Evolutionary conservation across 64 coral and sea anemone species (phyloP), one percentile per base, ranked within the genome.

Genomic region (Porites australiensis): DNA sequence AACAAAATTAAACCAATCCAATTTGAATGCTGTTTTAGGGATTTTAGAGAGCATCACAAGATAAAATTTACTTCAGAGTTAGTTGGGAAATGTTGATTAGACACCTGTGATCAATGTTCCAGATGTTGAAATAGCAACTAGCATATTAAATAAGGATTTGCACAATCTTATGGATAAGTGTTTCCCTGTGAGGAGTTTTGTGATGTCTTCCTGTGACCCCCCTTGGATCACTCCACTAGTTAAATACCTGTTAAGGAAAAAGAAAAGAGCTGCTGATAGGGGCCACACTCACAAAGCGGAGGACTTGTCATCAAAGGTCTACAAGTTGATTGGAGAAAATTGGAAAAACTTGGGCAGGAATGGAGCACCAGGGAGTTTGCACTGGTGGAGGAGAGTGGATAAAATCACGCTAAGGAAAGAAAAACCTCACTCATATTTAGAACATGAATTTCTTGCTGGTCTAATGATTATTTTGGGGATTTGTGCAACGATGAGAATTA

Each of bases 301-400:
- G n/a, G n/a, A n/a, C n/a, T n/a, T n/a, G n/a, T n/a, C n/a, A n/a
- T n/a, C n/a, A n/a, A 89, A 77, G 64, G 76, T 89, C 74, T 89
- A 55, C 60, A 89, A 62, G 76, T 77, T 89, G 87, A 64, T 89
- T 77, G 72, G 13, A 62, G 53, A 88, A 61, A 88, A 88, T 72
- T 52, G 85, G 16, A 88, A 8, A 88, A 27, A 27, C 75, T 88
- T 70, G 86, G 71, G 86, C 54, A 47, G 48, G 57, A 88, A 88
- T 75, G 72, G 71, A 62, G 22, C 50, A 73, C 85, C 54, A 49
- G 85, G 85, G 18, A 88, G 67, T 50, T 57, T 58, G 73, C 66
- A 87, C 27, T 87, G 84, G 84, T 73, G 68, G 84, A 21, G 20
- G n/a, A n/a, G n/a, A n/a, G n/a, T n/a, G n/a, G n/a, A n/a, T n/a